Base-by-base conservation (phyloP, 1,140 invertebrate species). In the Cotesia typhae region DNA sequence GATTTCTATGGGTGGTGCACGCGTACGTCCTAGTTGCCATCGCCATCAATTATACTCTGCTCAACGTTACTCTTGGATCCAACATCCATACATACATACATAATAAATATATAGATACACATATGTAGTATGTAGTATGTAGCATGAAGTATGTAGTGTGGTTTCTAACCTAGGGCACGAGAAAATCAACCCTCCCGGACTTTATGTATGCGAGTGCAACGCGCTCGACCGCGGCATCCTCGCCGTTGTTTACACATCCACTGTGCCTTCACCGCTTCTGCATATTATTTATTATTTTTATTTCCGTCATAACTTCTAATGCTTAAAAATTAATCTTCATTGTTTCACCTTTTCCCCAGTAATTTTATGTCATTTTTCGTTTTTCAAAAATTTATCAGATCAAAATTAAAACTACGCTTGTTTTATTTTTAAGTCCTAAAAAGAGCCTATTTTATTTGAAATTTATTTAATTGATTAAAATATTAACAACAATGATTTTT, bases 151-250 rank as follows among this genome's bases (percentile, higher is more conserved):
- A 47, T 55, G 66, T 55, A 53, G 14, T 28, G 28, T 36, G 5
- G 41, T 28, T 53, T 47, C 57, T 59, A 59, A 63, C 38, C 59
- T 65, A 35, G 38, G n/a, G 10, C 59, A 35, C 57, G 41, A 79
- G 80, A 83, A 84, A 83, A 83, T 83, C 79, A 84, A 79, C 81
- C 77, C 71, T 79, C 76, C 70, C 72, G 72, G 63, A 76, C 79
- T 75, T 78, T 60, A n/a, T 64, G 61, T 47, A 47, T 47, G 28
- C 28, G 59, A 61, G 59, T 10, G 28, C 59, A 61, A 35, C 72
- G 55, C 67, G 66, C 60, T 66, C 64, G 55, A 70, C 67, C 63
- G 60, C 53, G 12, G n/a, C 53, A 57, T 20, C 53, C 17, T 57
- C 53, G 53, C 53, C 53, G 53, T n/a, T 47, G 41, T 47, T 47